phyloP scores from a whole-genome alignment of 2,888 invertebrate species.

The Sarcophaga rosellei region DNA sequence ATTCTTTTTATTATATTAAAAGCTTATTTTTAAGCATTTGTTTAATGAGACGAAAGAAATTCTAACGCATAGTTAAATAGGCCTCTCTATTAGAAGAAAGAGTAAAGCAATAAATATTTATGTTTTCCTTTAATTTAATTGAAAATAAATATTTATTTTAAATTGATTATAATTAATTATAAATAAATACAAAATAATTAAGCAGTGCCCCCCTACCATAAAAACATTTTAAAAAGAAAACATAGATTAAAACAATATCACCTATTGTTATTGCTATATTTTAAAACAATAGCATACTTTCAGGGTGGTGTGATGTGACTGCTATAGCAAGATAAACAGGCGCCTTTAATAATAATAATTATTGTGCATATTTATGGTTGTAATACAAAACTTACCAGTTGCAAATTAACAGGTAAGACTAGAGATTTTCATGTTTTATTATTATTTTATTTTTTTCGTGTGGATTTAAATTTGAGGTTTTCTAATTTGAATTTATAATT shows the following conservation, averaged over 20 bases:
- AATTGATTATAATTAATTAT: constrained; percentile 24
- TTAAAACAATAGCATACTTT: constrained; percentile 47
- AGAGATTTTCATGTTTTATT: not conserved
- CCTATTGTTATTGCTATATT: constrained; percentile 9
- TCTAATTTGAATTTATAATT: constrained; percentile 39
- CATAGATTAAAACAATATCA: not conserved
- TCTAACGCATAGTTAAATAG: no score
- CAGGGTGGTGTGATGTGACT: not conserved
- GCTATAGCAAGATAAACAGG: not conserved
- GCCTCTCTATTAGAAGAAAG: no score
- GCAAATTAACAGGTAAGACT: constrained; percentile 22
- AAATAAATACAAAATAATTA: constrained; percentile 32
- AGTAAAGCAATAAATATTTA: no score
- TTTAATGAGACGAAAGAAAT: no score
- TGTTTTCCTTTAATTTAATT: no score
- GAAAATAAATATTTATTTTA: not conserved
- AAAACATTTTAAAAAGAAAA: not conserved
- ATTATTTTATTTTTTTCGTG: constrained; percentile 2
- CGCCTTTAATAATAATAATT: not conserved
- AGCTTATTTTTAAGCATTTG: no score
- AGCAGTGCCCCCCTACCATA: not conserved
- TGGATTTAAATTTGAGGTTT: constrained; percentile 33
- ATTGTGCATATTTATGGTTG: no score
- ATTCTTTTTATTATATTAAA: no score
- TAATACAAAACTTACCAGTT: constrained; percentile 32